Conservation (phyloP, 2,888 invertebrate genomes). For the Cryptus viduatorius region DNA sequence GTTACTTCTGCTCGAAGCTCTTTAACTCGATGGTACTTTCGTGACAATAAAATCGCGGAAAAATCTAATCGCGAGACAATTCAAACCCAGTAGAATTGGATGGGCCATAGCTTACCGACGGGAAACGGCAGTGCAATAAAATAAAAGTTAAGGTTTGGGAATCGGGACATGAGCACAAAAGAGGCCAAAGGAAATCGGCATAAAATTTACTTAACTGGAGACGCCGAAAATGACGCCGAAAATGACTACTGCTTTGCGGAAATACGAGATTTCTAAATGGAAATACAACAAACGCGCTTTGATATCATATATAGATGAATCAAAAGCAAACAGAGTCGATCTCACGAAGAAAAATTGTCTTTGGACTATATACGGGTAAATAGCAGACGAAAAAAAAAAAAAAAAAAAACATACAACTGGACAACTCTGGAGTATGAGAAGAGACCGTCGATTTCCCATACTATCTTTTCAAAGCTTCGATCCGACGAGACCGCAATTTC, state of each 20-base stretch:
- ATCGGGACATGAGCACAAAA: too few species aligned
- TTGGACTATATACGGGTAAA: not conserved
- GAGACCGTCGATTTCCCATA: not conserved
- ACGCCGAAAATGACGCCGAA: not conserved
- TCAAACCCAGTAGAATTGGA: not conserved
- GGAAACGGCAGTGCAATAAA: too few species aligned
- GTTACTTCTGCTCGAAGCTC: not conserved
- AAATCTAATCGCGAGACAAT: not conserved
- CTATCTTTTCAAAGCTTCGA: constrained; percentile 29
- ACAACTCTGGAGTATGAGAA: not conserved
- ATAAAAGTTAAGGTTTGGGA: too few species aligned
- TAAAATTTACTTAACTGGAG: too few species aligned
- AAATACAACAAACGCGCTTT: not conserved
- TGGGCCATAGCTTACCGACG: too few species aligned
- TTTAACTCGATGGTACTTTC: constrained; percentile 8
- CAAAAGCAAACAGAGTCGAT: not conserved
- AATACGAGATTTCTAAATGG: not conserved
- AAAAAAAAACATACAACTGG: not conserved
- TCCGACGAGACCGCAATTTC: constrained; percentile 36
- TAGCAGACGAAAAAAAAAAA: not conserved
- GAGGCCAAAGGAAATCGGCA: too few species aligned
- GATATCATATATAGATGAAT: constrained; percentile 2
- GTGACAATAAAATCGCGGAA: not conserved
- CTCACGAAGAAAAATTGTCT: not conserved
- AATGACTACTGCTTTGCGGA: not conserved